Percentiles rank a stretch among this genome's conserved stretches.
Evolutionary conservation across 2,888 invertebrate species (phyloP).

Genomic region (Monoplex corrugatus): DNA sequence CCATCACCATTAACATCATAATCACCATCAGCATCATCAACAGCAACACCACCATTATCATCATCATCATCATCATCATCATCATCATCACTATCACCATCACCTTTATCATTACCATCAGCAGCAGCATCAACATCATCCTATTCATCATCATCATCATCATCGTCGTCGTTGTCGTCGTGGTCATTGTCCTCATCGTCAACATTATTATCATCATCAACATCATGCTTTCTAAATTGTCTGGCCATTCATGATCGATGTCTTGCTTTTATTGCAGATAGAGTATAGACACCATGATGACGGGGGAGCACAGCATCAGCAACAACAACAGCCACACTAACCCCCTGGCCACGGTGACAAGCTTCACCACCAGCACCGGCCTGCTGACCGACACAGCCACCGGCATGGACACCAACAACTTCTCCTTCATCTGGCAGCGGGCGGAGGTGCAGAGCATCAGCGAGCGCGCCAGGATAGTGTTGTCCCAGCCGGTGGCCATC

Average conservation of each 20-base stretch:
- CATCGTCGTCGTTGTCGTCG: too few species aligned
- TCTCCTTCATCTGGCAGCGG: not conserved
- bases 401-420: not conserved
- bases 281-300: too few species aligned
- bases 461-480: constrained; percentile 56
- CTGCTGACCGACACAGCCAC: not conserved
- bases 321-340: not conserved
- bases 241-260: too few species aligned
- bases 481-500: constrained; percentile 65
- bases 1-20: too few species aligned
- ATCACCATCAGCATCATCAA: too few species aligned
- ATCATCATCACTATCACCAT: not conserved
- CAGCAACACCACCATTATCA: not conserved
- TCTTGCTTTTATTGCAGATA: too few species aligned
- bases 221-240: too few species aligned
- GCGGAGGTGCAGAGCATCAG: constrained; percentile 43
- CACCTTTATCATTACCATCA: not conserved
- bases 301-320: not conserved
- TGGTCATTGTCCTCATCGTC: too few species aligned
- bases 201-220: too few species aligned
- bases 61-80: not conserved
- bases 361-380: not conserved
- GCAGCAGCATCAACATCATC: not conserved
- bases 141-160: too few species aligned
- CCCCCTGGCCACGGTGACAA: not conserved